phyloP scores from a whole-genome alignment of 2,888 invertebrate genomes.

The Lamellibrachia columna region DNA sequence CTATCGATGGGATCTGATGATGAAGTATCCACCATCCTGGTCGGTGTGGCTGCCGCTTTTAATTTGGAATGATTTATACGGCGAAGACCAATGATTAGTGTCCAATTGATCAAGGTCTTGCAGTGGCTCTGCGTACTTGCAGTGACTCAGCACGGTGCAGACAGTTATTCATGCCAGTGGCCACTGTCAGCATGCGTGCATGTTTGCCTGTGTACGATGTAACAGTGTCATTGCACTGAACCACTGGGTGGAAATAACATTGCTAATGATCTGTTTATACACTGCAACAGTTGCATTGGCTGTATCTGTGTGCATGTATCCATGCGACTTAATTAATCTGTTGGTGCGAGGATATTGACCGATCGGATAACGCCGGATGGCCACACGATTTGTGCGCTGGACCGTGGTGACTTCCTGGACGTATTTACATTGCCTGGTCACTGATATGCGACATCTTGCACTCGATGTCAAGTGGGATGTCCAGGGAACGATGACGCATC shows the following conservation, averaged over 20 bases:
- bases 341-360: background rate
- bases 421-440: background rate
- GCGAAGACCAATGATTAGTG: background rate
- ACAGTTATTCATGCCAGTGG: background rate
- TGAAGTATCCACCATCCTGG: background rate
- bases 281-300: background rate
- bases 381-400: background rate
- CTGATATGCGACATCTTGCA: background rate
- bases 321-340: background rate
- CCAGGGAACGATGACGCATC: background rate
- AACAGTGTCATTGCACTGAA: background rate
- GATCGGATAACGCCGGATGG: background rate
- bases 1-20: background rate
- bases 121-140: background rate
- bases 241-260: background rate
- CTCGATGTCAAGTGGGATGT: background rate
- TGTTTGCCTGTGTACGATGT: background rate
- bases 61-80: slow-evolving; percentile 16
- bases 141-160: background rate
- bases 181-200: background rate
- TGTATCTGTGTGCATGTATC: background rate
- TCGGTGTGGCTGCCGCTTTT: background rate
- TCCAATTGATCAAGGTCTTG: background rate
- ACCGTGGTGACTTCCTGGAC: background rate
- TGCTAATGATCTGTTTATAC: background rate